phyloP scores from a whole-genome alignment of 1,140 invertebrate species.

The Helicoverpa armigera region DNA sequence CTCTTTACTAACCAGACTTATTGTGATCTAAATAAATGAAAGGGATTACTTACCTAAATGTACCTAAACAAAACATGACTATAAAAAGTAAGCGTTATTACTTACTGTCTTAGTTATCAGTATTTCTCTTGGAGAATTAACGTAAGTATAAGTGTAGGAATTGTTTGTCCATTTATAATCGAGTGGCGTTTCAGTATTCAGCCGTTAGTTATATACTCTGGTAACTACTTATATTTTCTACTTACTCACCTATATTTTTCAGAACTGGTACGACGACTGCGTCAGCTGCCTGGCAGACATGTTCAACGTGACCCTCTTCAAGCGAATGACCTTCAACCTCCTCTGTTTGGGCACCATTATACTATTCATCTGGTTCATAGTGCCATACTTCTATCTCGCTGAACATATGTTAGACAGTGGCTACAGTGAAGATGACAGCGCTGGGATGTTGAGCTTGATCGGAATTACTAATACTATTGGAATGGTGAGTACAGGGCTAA shows the following conservation, averaged over 20 bases:
- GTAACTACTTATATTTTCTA: neutral
- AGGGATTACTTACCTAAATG: too few species aligned
- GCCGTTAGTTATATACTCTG: too few species aligned
- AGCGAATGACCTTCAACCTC: slow-evolving; percentile 92
- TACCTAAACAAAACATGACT: too few species aligned
- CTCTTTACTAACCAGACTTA: too few species aligned
- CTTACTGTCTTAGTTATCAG: too few species aligned
- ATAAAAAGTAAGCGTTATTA: too few species aligned
- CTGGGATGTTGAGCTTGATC: slow-evolving; percentile 88
- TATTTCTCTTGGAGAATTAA: too few species aligned
- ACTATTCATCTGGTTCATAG: slow-evolving; percentile 96
- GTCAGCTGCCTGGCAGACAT: slow-evolving; percentile 91
- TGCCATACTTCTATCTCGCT: slow-evolving; percentile 93
- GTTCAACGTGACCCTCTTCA: slow-evolving; percentile 93
- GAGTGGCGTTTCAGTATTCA: too few species aligned
- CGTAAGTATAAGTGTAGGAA: too few species aligned
- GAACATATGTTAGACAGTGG: slow-evolving; percentile 35
- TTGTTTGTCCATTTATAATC: too few species aligned
- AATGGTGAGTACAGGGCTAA: slow-evolving; percentile 88
- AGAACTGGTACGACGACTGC: slow-evolving; percentile 93
- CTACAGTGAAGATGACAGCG: slow-evolving; percentile 1
- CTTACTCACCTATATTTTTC: slow-evolving; percentile 61
- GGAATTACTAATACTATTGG: slow-evolving; percentile 96
- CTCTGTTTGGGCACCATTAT: slow-evolving; percentile 94
- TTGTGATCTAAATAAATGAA: too few species aligned